Evolutionary conservation across 2,888 invertebrate species (phyloP), one percentile per base, ranked within the genome.

Genomic region (Ectemnius lituratus): DNA sequence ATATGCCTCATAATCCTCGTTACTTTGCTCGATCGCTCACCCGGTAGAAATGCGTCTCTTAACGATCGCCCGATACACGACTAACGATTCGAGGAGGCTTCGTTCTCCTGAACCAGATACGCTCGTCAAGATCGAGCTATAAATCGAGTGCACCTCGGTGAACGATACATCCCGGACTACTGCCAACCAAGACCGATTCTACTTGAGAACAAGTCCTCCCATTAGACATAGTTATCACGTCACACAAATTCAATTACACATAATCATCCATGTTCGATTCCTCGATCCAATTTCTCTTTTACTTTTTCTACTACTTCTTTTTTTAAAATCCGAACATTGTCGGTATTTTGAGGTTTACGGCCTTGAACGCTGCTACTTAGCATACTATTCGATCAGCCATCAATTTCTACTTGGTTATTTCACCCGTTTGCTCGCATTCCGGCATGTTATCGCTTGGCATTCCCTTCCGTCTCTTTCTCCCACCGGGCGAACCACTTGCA

Each of bases 41-140:
- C 57, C 56, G 47, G 47, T 58, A 67, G 64, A 63, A 67, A 69
- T 71, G 62, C 45, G 56, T 75, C 60, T 14, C n/a, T 76, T 68
- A 76, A 73, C 68, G 76, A 79, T 67, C 76, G 60, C 57, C 37
- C 69, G 60, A 61, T 62, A 63, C 52, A 37, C 49, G 23, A 5
- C 67, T 70, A 77, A 77, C 70, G 72, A 79, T 60, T 46, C 57
- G 59, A 64, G 27, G 67, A 58, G 16, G 23, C 45, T 65, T 62
- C 57, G 67, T 64, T 71, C 74, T 47, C 67, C 70, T 74, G 72
- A 74, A 74, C 72, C 77, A 77, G 66, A 80, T 80, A 70, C 52
- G 57, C 8, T 59, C 16, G 23, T 28, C 62, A 56, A 49, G 27
- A 59, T 65, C 64, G 47, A 18, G 52, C 68, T 63, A 66, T 80